A percentile compares a stretch with the other conserved stretches of the same genome.
Conservation (phyloP, 2,113 vertebrate genomes). For the Phaethornis superciliosus region DNA sequence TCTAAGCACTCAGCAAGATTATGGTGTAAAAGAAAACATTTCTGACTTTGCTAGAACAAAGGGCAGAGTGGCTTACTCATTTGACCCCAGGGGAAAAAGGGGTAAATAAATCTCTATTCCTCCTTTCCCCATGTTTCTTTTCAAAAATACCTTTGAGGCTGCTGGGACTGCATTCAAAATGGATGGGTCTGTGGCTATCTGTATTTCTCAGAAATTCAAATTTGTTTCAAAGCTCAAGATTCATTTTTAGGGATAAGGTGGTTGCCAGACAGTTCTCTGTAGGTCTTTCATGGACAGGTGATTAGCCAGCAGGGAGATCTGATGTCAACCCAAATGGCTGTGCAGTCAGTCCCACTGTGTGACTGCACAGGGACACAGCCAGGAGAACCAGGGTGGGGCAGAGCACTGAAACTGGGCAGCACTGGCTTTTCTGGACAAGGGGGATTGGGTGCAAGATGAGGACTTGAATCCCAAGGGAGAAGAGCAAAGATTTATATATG, state of each 20-base stretch:
- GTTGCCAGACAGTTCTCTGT: constrained; percentile 25
- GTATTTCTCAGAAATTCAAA: not conserved
- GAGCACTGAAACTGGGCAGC: not conserved
- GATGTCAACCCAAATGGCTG: constrained; percentile 47
- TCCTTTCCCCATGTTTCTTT: not conserved
- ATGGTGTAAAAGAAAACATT: not conserved
- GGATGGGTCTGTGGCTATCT: not conserved
- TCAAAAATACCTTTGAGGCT: not conserved
- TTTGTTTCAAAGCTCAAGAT: not conserved
- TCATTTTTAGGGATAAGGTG: not conserved
- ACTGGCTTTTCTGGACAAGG: not conserved
- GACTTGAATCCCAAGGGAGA: not conserved
- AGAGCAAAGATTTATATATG: not conserved
- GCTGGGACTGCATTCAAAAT: not conserved
- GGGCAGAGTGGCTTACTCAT: not conserved
- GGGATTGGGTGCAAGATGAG: rapidly evolving
- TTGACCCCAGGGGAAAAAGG: not conserved
- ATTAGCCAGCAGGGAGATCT: constrained; percentile 45
- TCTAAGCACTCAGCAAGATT: not conserved
- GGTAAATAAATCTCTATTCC: not conserved
- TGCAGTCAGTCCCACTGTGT: not conserved
- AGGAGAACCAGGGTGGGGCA: not conserved
- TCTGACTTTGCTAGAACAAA: not conserved
- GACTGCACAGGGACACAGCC: rapidly evolving
- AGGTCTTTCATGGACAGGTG: constrained; percentile 49